Evolutionary conservation across 1,140 invertebrate genomes (phyloP).

Genomic region (Euglossa dilemma): DNA sequence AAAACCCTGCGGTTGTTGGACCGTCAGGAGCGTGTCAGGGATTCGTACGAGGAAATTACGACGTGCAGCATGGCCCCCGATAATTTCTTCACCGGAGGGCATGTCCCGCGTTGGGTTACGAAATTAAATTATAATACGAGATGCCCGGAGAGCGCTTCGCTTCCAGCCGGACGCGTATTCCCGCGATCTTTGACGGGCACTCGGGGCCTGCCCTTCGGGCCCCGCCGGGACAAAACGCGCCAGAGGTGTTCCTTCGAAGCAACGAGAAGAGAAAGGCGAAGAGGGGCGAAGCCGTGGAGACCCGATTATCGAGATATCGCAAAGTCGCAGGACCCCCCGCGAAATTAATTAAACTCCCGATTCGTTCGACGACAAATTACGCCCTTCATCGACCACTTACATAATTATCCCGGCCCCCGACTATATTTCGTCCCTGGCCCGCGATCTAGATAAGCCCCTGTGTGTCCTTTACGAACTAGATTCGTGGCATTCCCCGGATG

Average conservation of each 20-base stretch:
- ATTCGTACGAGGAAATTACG: conserved; percentile 54
- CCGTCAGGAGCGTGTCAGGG: conserved; percentile 17
- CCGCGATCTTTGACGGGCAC: conserved; percentile 48
- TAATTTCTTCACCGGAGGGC: conserved; percentile 60
- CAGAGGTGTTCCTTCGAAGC: background rate
- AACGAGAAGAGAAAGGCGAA: background rate
- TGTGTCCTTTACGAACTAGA: conserved; percentile 34
- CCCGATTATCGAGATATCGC: background rate
- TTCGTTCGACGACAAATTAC: conserved; percentile 34
- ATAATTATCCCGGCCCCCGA: conserved; percentile 18
- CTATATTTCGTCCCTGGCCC: conserved; percentile 13
- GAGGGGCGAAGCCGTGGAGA: too few species aligned
- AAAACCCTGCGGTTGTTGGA: background rate
- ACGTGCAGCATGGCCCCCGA: conserved; percentile 45
- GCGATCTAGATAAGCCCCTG: conserved; percentile 39
- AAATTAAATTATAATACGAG: conserved; percentile 79
- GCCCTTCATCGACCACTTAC: conserved; percentile 25
- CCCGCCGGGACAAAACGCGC: conserved; percentile 58
- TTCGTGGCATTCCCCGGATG: conserved; percentile 32
- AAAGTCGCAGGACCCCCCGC: background rate
- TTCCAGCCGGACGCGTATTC: conserved; percentile 30
- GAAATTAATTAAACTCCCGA: conserved; percentile 30
- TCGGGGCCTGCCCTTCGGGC: conserved; percentile 45
- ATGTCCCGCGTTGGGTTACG: conserved; percentile 72
- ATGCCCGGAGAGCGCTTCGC: conserved; percentile 30